phyloP scores from a whole-genome alignment of 2,888 invertebrate species.

The Drosophila sordidapex region DNA sequence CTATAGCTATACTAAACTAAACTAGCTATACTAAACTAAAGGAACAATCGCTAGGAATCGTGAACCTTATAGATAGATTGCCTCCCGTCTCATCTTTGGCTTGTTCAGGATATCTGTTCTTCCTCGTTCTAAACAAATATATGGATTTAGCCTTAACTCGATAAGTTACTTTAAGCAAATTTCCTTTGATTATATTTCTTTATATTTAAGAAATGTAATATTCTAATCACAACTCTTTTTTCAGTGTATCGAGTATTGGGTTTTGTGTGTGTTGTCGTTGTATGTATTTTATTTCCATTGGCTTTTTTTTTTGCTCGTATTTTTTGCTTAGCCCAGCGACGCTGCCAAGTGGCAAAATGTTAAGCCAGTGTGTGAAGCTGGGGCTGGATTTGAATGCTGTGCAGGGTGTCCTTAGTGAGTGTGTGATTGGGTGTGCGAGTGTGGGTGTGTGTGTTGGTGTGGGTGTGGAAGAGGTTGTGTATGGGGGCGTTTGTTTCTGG shows the following conservation, averaged over 20 bases:
- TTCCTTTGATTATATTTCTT: no score
- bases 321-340: conserved; percentile 50
- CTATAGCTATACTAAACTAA: no score
- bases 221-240: no score
- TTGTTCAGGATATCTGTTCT: no score
- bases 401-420: conserved; percentile 6
- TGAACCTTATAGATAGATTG: no score
- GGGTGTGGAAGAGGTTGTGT: conserved; percentile 5
- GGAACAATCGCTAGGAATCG: no score
- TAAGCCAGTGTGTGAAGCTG: conserved; percentile 66
- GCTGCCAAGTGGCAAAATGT: conserved; percentile 74
- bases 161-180: no score
- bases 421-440: not conserved
- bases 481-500: conserved; percentile 24
- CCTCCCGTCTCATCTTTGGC: no score
- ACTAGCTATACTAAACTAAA: no score
- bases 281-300: conserved; percentile 69
- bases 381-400: conserved; percentile 37
- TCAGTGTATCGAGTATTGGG: conserved; percentile 11
- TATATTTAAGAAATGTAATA: no score
- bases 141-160: no score
- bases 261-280: conserved; percentile 56
- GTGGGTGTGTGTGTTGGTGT: not conserved
- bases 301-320: conserved; percentile 2
- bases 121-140: no score